Evolutionary conservation across 2,113 vertebrate species (phyloP), one percentile per base, ranked within the genome.

Genomic region (Misgurnus mizolepis): DNA sequence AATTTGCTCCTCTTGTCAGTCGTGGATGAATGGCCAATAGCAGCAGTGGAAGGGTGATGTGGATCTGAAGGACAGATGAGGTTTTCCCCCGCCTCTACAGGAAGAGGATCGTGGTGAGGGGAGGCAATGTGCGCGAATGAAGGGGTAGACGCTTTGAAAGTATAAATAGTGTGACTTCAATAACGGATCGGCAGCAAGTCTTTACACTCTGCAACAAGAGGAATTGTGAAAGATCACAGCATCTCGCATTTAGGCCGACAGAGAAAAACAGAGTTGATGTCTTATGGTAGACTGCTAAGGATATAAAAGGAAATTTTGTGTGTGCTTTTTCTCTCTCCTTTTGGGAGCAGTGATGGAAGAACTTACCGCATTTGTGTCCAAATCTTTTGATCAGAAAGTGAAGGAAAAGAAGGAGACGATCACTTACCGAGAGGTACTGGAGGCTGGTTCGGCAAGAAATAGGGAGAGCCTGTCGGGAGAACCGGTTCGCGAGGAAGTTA

Each of bases 131-230:
- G 92, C 95, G 93, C 92, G 88, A 94, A 96, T 96, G 94, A 93
- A 96, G 95, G 95, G 95, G 95, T 58, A 70, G 95, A 93, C 95
- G 94, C 95, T 93, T 91, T 90, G 91, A 91, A 97, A 96, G 96
- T 98, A 97, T 97, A 98, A 97, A 98, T 98, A 96, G 94, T 94
- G 95, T 90, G 95, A 96, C 95, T 97, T 96, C 94, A 93, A 95
- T 94, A 92, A 94, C 93, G 89, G 91, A 90, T 90, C 89, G 92
- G 93, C 93, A 90, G 95, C 95, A 94, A 95, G 95, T 94, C 94
- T 93, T 92, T 93, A 95, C 94, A 94, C 93, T 91, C 90, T 92
- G 80, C 91, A 75, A 91, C 93, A 90, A 91, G 92, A 93, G 93
- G 94, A 93, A 94, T 93, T 93, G 94, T 91, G 92, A 89, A 89